Percentiles rank a stretch among this genome's conserved stretches.
Evolutionary conservation across 2,797 vertebrate genomes (phyloP).

Genomic region (Cryptoprocta ferox): DNA sequence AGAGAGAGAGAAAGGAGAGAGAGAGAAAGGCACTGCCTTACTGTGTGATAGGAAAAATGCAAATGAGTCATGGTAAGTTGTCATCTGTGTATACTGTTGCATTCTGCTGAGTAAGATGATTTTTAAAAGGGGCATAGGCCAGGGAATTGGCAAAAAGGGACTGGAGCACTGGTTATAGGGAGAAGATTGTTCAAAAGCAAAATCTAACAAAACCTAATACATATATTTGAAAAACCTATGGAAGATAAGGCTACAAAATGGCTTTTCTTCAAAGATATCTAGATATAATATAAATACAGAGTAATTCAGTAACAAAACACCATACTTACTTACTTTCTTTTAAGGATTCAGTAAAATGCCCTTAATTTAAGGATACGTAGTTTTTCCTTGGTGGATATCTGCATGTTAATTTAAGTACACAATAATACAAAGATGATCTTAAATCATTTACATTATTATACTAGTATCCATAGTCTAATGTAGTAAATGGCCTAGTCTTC

Average conservation of each 20-base stretch:
- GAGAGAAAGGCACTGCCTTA: not conserved
- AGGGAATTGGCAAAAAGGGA: not conserved
- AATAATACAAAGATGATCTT: not conserved
- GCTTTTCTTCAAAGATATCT: not conserved
- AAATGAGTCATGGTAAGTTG: not conserved
- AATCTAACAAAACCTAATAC: not conserved
- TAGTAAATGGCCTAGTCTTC: not conserved
- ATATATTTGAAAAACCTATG: not conserved
- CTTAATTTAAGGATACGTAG: not conserved
- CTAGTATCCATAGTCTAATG: not conserved
- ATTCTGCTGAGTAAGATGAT: not conserved
- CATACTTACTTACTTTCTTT: not conserved
- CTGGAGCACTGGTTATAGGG: not conserved
- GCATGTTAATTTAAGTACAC: not conserved
- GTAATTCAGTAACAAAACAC: not conserved
- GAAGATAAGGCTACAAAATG: not conserved
- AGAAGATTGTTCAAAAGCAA: not conserved
- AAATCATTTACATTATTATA: not conserved
- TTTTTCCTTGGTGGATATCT: not conserved
- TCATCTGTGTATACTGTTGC: not conserved
- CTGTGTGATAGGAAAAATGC: not conserved
- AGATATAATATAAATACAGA: not conserved
- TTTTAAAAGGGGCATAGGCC: not conserved
- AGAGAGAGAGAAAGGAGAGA: not conserved
- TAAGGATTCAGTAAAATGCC: not conserved